Conservation (phyloP, 2,797 vertebrate genomes). For the Limnodromus scolopaceus region DNA sequence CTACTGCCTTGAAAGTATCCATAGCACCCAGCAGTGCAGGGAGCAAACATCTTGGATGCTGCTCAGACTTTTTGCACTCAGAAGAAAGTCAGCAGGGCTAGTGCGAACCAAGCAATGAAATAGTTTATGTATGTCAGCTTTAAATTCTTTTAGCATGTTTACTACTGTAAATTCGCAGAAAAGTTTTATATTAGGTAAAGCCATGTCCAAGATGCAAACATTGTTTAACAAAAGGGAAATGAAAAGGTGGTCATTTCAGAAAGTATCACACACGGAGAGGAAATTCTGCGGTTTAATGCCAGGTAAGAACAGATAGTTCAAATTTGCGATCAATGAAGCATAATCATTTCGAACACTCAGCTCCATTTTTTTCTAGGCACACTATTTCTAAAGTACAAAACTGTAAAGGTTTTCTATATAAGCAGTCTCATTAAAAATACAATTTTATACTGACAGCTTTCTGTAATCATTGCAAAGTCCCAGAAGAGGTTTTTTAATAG, state of each 20-base stretch:
- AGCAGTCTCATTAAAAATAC: background rate
- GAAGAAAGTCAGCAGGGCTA: background rate
- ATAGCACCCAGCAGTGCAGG: background rate
- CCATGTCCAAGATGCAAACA: background rate
- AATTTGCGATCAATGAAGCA: background rate
- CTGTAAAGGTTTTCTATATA: background rate
- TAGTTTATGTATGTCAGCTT: background rate
- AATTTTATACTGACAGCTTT: constrained; percentile 1
- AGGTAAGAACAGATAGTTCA: background rate
- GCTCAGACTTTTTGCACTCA: background rate
- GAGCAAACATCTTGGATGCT: background rate
- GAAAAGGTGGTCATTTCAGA: background rate
- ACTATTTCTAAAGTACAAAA: background rate
- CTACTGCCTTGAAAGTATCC: background rate
- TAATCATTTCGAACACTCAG: background rate
- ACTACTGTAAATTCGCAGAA: background rate
- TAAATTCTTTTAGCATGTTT: background rate
- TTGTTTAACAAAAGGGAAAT: background rate
- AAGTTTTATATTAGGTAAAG: background rate
- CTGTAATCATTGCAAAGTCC: background rate
- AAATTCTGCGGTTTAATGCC: background rate
- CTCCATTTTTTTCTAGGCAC: background rate
- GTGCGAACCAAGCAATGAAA: background rate
- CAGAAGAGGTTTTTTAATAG: constrained; percentile 30
- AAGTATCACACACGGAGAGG: background rate